These are phyloP conservation scores for Oncorhynchus keta DNA, from an alignment of 2,113 vertebrate species.

Conservation along the genomic window DNA sequence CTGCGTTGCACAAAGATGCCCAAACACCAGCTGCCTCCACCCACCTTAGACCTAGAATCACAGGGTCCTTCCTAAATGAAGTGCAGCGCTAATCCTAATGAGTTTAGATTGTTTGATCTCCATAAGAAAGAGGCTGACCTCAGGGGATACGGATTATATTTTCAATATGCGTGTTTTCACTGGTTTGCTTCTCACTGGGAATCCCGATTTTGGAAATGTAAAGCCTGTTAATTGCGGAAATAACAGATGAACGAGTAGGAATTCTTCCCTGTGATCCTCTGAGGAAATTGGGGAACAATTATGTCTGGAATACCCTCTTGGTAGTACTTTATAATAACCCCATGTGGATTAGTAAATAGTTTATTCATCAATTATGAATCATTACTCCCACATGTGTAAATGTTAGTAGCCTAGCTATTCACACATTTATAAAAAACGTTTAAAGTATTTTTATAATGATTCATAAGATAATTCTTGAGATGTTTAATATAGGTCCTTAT, in stretches of 20 bases:
- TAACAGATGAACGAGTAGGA: not conserved
- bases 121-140: not conserved
- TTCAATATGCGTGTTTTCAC: not conserved
- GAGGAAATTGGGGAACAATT: not conserved
- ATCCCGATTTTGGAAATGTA: not conserved
- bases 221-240: not conserved
- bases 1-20: not conserved
- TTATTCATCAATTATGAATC: too few relatives aligned
- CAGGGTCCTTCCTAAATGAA: not conserved
- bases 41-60: not conserved
- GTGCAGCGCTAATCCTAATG: not conserved
- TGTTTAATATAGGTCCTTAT: not conserved
- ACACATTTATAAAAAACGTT: too few relatives aligned
- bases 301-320: not conserved
- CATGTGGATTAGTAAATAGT: too few relatives aligned
- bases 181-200: not conserved
- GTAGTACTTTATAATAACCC: too few relatives aligned
- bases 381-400: too few relatives aligned
- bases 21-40: not conserved
- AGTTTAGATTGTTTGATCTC: conserved; percentile 10
- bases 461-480: too few relatives aligned
- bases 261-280: conserved; percentile 1
- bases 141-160: not conserved
- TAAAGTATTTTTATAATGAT: too few relatives aligned
- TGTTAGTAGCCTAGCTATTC: too few relatives aligned